Base-by-base conservation (phyloP, 2,113 vertebrate species). In the Narcine bancroftii region DNA sequence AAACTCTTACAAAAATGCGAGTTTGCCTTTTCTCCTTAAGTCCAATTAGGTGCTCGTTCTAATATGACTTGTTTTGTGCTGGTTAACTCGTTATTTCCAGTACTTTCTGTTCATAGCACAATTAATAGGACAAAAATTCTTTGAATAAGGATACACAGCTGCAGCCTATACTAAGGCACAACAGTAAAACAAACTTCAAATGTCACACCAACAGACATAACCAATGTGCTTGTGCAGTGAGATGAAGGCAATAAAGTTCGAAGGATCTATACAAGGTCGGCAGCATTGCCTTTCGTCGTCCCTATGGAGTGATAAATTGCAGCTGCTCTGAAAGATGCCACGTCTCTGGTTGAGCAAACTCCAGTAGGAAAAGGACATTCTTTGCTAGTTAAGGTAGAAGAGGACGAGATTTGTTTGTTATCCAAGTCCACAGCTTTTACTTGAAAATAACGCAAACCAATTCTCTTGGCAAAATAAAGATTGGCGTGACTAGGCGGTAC, bases 261-360 rank as follows among this genome's bases (percentile, higher is more conserved):
- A 91, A 26, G 89, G 42, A 47, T 45, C 63, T 45, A 26, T 45
- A 42, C 65, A 69, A 69, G 65, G 63, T 47, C 42, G 42, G 71
- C 39, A 91, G 29, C 39, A 69, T 5, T 47, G 65, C 85, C 60
- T 65, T 10, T 6, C 85, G 39, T 15, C 5, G 17, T 89, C 60
- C 85, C 56, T 65, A 15, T 2, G 50, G 85, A 89, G 56, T 36
- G 85, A 65, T 65, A 91, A 65, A 91, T 71, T 91, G 63, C 63
- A 91, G 65, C 42, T 69, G 65, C 42, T 47, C 63, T 69, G 89
- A 13, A 66, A 91, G 89, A 47, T 42, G 56, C 63, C 26, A 29
- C 63, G 71, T 91, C 89, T 71, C 65, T 91, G 89, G 89, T 91
- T 91, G 89, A 91, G 89, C 71, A 65, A 91, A 42, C 39, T 91